phyloP scores from a whole-genome alignment of 2,888 invertebrate species.

The Rapana venosa region DNA sequence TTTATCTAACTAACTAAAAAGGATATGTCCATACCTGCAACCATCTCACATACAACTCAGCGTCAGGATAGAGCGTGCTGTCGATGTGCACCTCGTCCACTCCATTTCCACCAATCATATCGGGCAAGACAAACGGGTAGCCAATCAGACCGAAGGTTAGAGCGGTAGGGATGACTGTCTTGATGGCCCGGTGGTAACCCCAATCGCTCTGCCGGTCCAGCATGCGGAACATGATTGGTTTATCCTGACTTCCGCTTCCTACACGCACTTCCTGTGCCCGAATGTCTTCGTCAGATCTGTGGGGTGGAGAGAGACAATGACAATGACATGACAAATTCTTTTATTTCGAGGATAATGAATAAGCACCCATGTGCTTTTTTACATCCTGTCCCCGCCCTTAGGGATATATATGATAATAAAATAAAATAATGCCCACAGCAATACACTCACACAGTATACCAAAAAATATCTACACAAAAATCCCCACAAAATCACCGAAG shows the following conservation, averaged over 20 bases:
- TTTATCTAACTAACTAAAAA: background rate
- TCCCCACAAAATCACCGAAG: no score
- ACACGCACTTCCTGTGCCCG: conserved; percentile 90
- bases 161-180: conserved; percentile 90
- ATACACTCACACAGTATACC: no score
- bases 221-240: conserved; percentile 88
- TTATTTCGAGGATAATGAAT: no score
- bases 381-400: no score
- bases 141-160: conserved; percentile 79
- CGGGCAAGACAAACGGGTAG: conserved; percentile 92
- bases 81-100: conserved; percentile 54
- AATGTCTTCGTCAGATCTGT: conserved; percentile 58
- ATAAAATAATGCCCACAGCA: no score
- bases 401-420: no score
- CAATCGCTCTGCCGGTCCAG: conserved; percentile 93
- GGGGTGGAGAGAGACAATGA: no score
- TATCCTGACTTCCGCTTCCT: conserved; percentile 88
- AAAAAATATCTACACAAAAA: no score
- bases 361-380: no score
- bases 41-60: conserved; percentile 86
- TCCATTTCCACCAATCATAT: conserved; percentile 83
- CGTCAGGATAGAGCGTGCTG: conserved; percentile 55
- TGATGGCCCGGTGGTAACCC: conserved; percentile 86
- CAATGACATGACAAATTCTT: no score
- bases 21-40: conserved; percentile 80